Evolutionary conservation across 2,113 vertebrate species (phyloP).

Genomic region (Perognathus longimembris): DNA sequence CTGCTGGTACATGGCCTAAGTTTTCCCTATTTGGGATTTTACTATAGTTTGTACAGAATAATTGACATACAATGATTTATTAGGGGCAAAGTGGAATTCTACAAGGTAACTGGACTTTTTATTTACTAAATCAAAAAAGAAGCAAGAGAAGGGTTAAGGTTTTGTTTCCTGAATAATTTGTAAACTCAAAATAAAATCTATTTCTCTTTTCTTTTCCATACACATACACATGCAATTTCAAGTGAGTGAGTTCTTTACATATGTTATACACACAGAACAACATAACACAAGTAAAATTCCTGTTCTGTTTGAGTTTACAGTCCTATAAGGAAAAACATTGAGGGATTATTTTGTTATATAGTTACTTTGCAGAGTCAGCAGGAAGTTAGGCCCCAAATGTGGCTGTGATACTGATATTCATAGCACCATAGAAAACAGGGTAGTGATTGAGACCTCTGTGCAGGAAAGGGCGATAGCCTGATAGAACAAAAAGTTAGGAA

Average conservation of each 20-base stretch:
- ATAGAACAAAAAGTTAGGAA: neutral
- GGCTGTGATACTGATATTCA: neutral
- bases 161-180: neutral
- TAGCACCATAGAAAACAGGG: neutral
- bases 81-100: neutral
- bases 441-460: neutral
- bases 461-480: neutral
- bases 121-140: neutral
- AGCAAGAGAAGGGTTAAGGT: neutral
- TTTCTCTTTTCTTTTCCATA: neutral
- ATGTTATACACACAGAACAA: neutral
- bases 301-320: neutral
- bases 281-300: neutral
- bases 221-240: neutral
- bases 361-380: neutral
- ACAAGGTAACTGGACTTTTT: neutral
- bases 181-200: constrained; percentile 3
- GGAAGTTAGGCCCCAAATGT: neutral
- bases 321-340: neutral
- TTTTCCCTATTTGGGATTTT: neutral
- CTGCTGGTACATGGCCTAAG: neutral
- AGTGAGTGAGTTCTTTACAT: neutral
- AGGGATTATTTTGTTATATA: neutral
- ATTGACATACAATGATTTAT: neutral
- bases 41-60: neutral